Evolutionary conservation across 2,797 vertebrate species (phyloP), one percentile per base, ranked within the genome.

Genomic region (Lemur catta): DNA sequence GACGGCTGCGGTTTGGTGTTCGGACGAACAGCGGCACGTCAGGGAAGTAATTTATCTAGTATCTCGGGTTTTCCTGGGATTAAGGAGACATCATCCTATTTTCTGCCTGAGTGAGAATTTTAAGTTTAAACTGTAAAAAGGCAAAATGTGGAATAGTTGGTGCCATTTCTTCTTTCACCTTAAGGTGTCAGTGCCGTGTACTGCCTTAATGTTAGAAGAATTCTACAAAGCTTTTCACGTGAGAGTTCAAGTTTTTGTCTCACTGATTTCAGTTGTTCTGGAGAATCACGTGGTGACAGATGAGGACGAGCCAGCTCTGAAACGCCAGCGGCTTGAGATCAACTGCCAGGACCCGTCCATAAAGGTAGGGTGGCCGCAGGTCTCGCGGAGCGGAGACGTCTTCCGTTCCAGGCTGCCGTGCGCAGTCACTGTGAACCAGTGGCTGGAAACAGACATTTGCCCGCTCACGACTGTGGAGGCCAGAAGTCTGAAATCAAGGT

Each of bases 251-350:
- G 2, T 52, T 50, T 89, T 38, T 89, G 69, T 88, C 92, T 13
- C 84, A 92, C 95, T 94, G 76, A 20, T 97, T 97, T 20, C 98
- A 99, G 99, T 99, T 91, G 99, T 99, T 88, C 86, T 99, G 97
- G 99, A 99, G 96, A 99, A 99, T 97, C 99, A 99, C 97, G 99
- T 99, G 52, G 99, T 99, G 92, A 97, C 98, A 7, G 99, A 99
- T 2, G 98, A 99, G 20, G 99, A 99, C 17, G 99, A 99, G 24
- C 99, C 99, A 72, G 98, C 98, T 87, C 98, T 99, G 98, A 99
- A 99, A 98, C 99, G 99, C 65, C 99, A 99, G 86, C 99, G 99
- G 93, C 98, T 99, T 79, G 99, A 99, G 97, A 99, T 99, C 97
- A 99, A 98, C 96, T 99, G 98, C 97, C 99, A 99, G 97, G 99